A percentile compares a stretch with the other conserved stretches of the same genome.
Conservation (phyloP, 1,140 invertebrate species). For the Brachionus koreanus region DNA sequence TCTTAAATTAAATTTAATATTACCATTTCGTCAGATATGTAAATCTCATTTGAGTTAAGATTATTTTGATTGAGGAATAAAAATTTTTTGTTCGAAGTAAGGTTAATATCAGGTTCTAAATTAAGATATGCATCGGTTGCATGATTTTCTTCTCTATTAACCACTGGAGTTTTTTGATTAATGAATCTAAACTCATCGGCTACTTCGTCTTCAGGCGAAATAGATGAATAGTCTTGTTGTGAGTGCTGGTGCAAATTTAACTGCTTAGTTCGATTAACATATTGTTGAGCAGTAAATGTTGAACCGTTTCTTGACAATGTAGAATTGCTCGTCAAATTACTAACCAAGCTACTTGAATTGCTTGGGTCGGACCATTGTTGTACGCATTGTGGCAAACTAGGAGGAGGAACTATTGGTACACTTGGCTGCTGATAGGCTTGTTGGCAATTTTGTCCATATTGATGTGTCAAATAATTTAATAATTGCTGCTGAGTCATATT, state of each 20-base stretch:
- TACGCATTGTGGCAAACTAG: not conserved
- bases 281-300: conserved; percentile 21
- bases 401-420: not conserved
- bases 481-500: not conserved
- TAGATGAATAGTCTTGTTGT: conserved; percentile 19
- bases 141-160: not conserved
- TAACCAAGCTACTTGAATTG: conserved; percentile 14
- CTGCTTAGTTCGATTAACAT: not conserved
- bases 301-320: not conserved
- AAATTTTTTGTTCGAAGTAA: not conserved
- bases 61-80: not conserved
- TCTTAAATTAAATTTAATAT: not conserved
- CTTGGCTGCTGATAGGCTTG: not conserved
- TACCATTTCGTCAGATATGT: conserved; percentile 29
- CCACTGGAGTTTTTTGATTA: not conserved
- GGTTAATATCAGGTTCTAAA: not conserved
- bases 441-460: not conserved
- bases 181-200: conserved; percentile 9
- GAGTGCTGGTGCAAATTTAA: not conserved
- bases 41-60: conserved; percentile 14
- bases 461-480: not conserved
- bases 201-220: conserved; percentile 6
- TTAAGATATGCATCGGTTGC: not conserved
- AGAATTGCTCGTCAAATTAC: not conserved
- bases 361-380: conserved; percentile 8